Percentiles rank a stretch among this genome's conserved stretches.
phyloP scores from a whole-genome alignment of 2,113 vertebrate genomes.

The Hippolais icterina region DNA sequence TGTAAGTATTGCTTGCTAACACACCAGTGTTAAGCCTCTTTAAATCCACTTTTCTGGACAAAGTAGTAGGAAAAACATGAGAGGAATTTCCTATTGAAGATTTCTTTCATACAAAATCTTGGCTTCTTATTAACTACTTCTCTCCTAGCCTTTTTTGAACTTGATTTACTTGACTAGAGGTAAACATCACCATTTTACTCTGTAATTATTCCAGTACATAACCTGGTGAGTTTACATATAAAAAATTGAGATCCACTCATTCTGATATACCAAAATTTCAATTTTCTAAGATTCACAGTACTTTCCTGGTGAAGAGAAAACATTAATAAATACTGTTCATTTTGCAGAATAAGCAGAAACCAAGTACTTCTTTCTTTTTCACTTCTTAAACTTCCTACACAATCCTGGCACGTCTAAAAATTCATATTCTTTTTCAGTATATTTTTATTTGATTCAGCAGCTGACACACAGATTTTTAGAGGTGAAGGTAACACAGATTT shows the following conservation, averaged over 20 bases:
- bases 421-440: neutral
- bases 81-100: neutral
- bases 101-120: neutral
- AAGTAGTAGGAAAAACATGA: neutral
- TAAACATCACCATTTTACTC: neutral
- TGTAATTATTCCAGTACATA: neutral
- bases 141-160: neutral
- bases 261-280: neutral
- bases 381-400: neutral
- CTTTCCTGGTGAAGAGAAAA: neutral
- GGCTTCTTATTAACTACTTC: neutral
- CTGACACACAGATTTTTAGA: neutral
- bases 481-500: neutral
- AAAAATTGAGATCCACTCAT: neutral
- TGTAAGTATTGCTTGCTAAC: neutral
- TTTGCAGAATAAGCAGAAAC: neutral
- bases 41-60: neutral
- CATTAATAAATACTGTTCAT: accelerated
- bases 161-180: neutral
- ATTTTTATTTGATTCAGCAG: neutral
- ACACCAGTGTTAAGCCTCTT: neutral
- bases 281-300: neutral
- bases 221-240: neutral
- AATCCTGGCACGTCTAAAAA: neutral
- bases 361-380: neutral